Evolutionary conservation across 2,888 invertebrate genomes (phyloP).

Genomic region (Brachyopa scutellaris): DNA sequence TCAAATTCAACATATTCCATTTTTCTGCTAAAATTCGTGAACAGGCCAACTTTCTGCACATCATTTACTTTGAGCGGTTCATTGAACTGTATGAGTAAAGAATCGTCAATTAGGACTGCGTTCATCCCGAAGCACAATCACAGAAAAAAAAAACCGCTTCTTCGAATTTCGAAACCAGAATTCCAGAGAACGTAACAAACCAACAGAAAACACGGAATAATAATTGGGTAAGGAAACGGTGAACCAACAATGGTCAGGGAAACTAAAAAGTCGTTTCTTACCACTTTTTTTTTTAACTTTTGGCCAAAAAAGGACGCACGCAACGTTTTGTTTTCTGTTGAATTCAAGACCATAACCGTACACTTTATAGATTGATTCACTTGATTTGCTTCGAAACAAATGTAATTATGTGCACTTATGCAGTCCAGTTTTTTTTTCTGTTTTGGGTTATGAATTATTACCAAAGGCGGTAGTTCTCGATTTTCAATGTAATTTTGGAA

Average conservation of each 20-base stretch:
- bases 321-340: conserved; percentile 13
- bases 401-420: conserved; percentile 35
- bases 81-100: conserved; percentile 13
- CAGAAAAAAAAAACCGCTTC: conserved; percentile 7
- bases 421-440: background rate
- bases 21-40: conserved; percentile 16
- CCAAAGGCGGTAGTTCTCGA: background rate
- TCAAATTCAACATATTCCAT: background rate
- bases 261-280: background rate
- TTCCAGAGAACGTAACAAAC: conserved; percentile 17
- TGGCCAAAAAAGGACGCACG: conserved; percentile 17
- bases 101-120: conserved; percentile 32
- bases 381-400: conserved; percentile 13
- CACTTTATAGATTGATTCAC: conserved; percentile 26
- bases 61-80: conserved; percentile 18
- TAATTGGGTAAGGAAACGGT: conserved; percentile 28
- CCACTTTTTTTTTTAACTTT: background rate
- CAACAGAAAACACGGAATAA: conserved; percentile 4
- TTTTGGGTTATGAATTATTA: conserved; percentile 10
- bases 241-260: background rate
- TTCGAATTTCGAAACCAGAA: conserved; percentile 18
- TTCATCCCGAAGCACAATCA: background rate
- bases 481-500: background rate
- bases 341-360: conserved; percentile 12
- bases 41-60: conserved; percentile 30